Conservation (phyloP, 1,140 invertebrate species). For the Macrotrachela quadricornifera region DNA sequence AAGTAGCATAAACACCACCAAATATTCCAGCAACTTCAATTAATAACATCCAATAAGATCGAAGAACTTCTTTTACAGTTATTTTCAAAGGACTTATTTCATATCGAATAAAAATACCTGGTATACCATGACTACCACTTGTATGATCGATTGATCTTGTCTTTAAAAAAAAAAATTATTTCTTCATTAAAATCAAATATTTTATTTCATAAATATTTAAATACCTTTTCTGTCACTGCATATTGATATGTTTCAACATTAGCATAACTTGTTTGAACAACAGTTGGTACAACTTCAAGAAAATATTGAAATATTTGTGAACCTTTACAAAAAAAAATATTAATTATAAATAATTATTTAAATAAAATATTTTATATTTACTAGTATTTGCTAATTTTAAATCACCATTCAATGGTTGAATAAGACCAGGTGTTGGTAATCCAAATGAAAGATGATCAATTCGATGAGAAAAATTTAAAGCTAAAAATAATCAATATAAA, state of each 20-base stretch:
- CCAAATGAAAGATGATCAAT: slow-evolving; percentile 82
- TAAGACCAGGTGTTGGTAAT: slow-evolving; percentile 52
- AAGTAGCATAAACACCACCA: slow-evolving; percentile 65
- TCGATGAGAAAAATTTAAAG: slow-evolving; percentile 64
- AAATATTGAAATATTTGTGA: slow-evolving; percentile 75
- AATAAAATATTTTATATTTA: slow-evolving; percentile 30
- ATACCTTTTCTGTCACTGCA: slow-evolving; percentile 58
- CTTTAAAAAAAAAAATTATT: slow-evolving; percentile 11
- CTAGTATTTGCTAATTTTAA: slow-evolving; percentile 48
- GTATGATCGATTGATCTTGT: slow-evolving; percentile 48
- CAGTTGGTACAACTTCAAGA: slow-evolving; percentile 77
- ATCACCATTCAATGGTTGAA: slow-evolving; percentile 78
- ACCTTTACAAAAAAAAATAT: slow-evolving; percentile 33
- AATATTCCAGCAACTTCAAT: slow-evolving; percentile 65
- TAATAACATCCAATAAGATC: slow-evolving; percentile 49
- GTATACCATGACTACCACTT: slow-evolving; percentile 62
- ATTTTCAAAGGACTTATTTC: slow-evolving; percentile 70
- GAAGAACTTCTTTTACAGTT: slow-evolving; percentile 54
- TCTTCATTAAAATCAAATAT: slow-evolving; percentile 20
- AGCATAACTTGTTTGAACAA: slow-evolving; percentile 44
- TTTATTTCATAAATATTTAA: too few relatives aligned
- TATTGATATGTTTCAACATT: slow-evolving; percentile 61
- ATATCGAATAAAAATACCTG: slow-evolving; percentile 84
- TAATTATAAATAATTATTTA: slow-evolving; percentile 7
- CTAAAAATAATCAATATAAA: too few relatives aligned